Percentiles rank a stretch among this genome's conserved stretches.
Conservation (phyloP, 1,140 invertebrate species). For the Anastrepha obliqua region DNA sequence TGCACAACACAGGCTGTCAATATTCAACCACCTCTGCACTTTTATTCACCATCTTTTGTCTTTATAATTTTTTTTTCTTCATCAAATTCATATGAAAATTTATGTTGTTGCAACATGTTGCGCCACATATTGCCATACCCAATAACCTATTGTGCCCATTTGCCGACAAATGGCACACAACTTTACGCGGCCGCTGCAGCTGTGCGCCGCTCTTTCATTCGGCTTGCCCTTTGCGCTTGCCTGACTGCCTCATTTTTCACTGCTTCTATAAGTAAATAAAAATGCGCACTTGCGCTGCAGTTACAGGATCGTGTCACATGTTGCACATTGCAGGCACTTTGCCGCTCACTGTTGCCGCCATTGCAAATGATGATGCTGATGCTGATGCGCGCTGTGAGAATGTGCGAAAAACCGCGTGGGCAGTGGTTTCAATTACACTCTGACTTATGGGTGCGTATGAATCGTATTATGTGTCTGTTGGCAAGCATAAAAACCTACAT, state of each 20-base stretch:
- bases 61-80: not conserved
- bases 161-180: not conserved
- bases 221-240: not conserved
- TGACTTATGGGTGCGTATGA: conserved; percentile 44
- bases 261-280: not conserved
- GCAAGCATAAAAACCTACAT: not conserved
- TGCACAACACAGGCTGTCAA: not conserved
- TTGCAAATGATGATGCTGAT: not conserved
- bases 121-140: conserved; percentile 31
- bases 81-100: not conserved
- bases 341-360: not conserved
- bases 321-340: not conserved
- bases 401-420: not conserved
- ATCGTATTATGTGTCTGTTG: not conserved
- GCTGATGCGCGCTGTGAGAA: not conserved
- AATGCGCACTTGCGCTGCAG: not conserved
- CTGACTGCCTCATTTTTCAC: conserved; percentile 15
- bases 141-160: conserved; percentile 45
- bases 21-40: not conserved
- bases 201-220: not conserved
- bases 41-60: not conserved
- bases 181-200: not conserved
- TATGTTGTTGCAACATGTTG: conserved; percentile 6
- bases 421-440: conserved; percentile 50
- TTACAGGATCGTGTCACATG: not conserved